Evolutionary conservation across 2,797 vertebrate genomes (phyloP), one percentile per base, ranked within the genome.

Genomic region (Rallus crepitans): DNA sequence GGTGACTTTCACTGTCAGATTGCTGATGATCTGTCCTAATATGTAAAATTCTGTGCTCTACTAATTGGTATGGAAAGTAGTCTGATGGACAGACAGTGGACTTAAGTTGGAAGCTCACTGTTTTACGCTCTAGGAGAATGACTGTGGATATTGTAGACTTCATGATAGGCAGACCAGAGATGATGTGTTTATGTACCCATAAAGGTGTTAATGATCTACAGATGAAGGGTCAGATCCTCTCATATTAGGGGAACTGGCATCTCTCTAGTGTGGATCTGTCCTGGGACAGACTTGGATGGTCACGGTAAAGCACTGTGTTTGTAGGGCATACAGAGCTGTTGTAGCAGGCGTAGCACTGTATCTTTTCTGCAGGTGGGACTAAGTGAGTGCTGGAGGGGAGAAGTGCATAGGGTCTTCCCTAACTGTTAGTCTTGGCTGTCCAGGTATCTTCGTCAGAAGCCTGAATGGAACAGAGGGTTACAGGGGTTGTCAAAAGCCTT

Each of bases 11-110:
- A 81, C 13, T 5, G 12, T 45, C 61, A 65, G 23, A 45, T 50
- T 73, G 52, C 23, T 45, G 31, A 31, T 77, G 24, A 18, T 85
- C 24, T 84, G 7, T 60, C 20, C 39, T 59, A 45, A 12, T 70
- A 13, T 25, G 5, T 73, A 47, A 85, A 94, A 61, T 87, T 33
- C 2, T 56, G 1, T 0, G 0, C 14, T 82, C 20, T 70, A 1
- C 27, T 76, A 1, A 53, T 60, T 30, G 24, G 11, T 12, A 11
- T 37, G 28, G 37, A 35, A 79, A 68, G 27, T 7, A 68, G n/a
- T 75, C 61, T 56, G 27, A 33, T 57, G 52, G 47, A 50, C 28
- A 53, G 37, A 39, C 30, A 42, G 20, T 12, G 13, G 40, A 15
- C 25, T 21, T 48, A 31, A 68, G 9, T 64, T 91, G 30, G 30